phyloP scores from a whole-genome alignment of 2,797 vertebrate genomes.

The Galagoides demidoff region DNA sequence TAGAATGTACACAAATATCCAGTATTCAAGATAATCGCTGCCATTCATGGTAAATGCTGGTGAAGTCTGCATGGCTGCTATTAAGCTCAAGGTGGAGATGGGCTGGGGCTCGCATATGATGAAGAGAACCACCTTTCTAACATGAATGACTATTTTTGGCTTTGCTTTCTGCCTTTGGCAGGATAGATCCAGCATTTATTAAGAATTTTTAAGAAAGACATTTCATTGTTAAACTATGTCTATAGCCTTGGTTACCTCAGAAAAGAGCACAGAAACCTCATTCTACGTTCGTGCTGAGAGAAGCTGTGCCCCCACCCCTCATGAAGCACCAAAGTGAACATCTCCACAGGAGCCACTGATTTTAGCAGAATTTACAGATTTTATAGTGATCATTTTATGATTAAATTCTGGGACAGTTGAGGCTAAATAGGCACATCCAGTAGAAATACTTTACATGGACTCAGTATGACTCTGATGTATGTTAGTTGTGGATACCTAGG shows the following conservation, averaged over 20 bases:
- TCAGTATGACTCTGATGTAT: background rate
- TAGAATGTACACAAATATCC: background rate
- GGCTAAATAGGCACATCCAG: background rate
- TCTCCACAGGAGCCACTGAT: rapidly evolving
- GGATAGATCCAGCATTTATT: background rate
- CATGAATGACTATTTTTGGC: background rate
- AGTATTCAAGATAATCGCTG: background rate
- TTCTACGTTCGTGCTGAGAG: background rate
- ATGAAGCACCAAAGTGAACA: background rate
- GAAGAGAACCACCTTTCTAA: background rate
- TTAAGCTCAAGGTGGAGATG: background rate
- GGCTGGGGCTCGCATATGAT: background rate
- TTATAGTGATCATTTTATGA: background rate
- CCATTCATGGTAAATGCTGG: background rate
- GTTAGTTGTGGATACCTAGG: background rate
- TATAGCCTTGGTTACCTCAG: slow-evolving; percentile 15
- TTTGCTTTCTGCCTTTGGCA: background rate
- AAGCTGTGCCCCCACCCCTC: too few species aligned
- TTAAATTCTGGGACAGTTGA: background rate
- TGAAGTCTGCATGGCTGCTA: background rate
- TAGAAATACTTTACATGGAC: background rate
- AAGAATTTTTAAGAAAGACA: background rate
- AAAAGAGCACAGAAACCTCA: background rate
- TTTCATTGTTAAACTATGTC: background rate
- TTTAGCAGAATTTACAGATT: background rate